phyloP scores from a whole-genome alignment of 2,797 vertebrate species.

The Aphelocoma californica region DNA sequence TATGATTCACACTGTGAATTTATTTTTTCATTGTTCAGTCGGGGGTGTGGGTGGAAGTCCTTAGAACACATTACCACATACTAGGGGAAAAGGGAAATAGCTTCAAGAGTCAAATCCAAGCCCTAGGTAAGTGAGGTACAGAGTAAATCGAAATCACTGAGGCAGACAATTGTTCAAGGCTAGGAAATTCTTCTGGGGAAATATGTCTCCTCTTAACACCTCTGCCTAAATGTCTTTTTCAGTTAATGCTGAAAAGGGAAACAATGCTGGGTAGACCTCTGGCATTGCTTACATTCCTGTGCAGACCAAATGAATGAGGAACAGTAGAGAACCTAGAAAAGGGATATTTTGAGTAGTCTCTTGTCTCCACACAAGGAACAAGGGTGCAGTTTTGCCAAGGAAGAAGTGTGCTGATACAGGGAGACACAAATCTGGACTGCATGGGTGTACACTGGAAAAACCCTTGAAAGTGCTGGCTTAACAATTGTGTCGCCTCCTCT shows the following conservation, averaged over 20 bases:
- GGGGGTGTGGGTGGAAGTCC: neutral
- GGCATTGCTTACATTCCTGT: neutral
- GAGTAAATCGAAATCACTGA: neutral
- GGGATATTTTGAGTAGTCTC: neutral
- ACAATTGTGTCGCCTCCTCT: neutral
- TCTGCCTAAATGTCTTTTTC: neutral
- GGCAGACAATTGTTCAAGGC: neutral
- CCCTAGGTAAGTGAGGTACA: neutral
- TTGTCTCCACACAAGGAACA: neutral
- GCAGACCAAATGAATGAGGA: neutral
- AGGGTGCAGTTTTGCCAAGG: neutral
- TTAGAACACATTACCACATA: neutral
- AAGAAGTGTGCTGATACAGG: neutral
- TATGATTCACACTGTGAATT: neutral
- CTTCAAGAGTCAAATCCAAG: neutral
- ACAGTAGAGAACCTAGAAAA: neutral
- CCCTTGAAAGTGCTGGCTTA: neutral
- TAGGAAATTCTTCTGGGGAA: neutral
- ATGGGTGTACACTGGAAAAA: neutral
- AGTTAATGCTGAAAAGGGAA: neutral
- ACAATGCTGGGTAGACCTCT: neutral
- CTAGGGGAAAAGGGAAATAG: neutral
- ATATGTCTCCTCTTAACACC: neutral
- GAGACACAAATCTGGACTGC: neutral
- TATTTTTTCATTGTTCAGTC: neutral